Evolutionary conservation across 2,888 invertebrate genomes (phyloP), one percentile per base, ranked within the genome.

Genomic region (Phengaris arion): DNA sequence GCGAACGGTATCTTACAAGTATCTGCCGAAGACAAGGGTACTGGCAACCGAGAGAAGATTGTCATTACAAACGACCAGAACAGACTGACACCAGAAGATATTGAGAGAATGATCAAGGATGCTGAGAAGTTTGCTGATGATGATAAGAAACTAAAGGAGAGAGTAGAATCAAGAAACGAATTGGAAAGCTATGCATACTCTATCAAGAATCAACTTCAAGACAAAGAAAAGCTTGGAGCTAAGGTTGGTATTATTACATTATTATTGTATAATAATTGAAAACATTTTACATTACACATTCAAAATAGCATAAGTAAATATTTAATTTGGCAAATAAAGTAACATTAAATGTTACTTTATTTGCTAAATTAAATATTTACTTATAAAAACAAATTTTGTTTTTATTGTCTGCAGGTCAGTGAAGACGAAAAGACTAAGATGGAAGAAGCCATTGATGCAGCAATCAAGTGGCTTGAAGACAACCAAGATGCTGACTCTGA

Each of bases 91-190:
- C 99, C 99, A 6, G 99, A 99, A 82, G 99, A 99, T 85, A 99
- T 99, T 82, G 99, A 99, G 87, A 95, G 98, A 79, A 99, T 99
- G 99, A 99, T 99, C 90, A 98, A 98, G 91, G 99, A 99, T 87
- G 99, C 99, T 0, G 99, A 99, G 94, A 98, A 98, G 90, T 99
- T 99, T 92, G 98, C 99, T 22, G 99, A 99, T 85, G 99, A 99
- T 81, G 99, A 99, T 92, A 99, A 99, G 94, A 98, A 98, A 91
- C 94, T 98, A 80, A 98, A 98, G 93, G 98, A 99, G 91, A 95
- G 97, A 74, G 98, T 99, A 5, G 99, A 99, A 87, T 96, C 99
- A 5, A 96, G 98, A 81, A 99, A 99, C 89, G 99, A 99, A 87
- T 95, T 99, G 75, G 99, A 99, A 92, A 98, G 98, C 77, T 99